Evolutionary conservation across 1,140 invertebrate species (phyloP), one percentile per base, ranked within the genome.

Genomic region (Adoxophyes honmai): DNA sequence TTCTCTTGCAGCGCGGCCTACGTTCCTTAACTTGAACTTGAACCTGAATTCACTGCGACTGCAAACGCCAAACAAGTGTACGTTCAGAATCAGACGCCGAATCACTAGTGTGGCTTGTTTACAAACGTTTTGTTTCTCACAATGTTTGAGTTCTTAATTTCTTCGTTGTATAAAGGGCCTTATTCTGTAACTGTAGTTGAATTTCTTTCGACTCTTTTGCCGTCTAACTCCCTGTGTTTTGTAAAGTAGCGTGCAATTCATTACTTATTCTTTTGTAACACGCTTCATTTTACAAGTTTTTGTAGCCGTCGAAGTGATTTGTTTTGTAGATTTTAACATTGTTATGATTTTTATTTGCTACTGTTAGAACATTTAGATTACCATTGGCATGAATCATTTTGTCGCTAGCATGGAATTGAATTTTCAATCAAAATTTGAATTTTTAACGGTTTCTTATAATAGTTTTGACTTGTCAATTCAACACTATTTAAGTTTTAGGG

Each of bases 1-100:
- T 87, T 88, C 88, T 91, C 91, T 96, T 97, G 91, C 96, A 98
- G 97, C 96, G 90, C 95, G 97, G 82, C 97, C 96, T 88, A 98
- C 96, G 88, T 98, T 97, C 93, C 94, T 98, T 91, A 98, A 97
- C 94, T 93, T 97, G 88, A 96, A 95, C 92, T 92, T 97, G 91
- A 97, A 96, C 92, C 93, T 96, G 90, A 97, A 96, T 92, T 94
- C 95, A 80, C 91, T 96, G 91, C 93, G 95, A 91, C 94, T 95
- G 85, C 95, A 96, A 91, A 95, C 95, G 90, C 92, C 94, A 74
- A 92, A 93, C 89, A 94, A 94, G 93, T 92, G 93, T 94, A 94
- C 90, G 93, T 94, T 69, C 52, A 53, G 63, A 73, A 62, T 73
- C 68, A 72, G 52, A 67, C 62, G 72, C 86, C 81, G 74, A 73